phyloP scores from a whole-genome alignment of 2,113 vertebrate species.

The Paedocypris sp. region DNA sequence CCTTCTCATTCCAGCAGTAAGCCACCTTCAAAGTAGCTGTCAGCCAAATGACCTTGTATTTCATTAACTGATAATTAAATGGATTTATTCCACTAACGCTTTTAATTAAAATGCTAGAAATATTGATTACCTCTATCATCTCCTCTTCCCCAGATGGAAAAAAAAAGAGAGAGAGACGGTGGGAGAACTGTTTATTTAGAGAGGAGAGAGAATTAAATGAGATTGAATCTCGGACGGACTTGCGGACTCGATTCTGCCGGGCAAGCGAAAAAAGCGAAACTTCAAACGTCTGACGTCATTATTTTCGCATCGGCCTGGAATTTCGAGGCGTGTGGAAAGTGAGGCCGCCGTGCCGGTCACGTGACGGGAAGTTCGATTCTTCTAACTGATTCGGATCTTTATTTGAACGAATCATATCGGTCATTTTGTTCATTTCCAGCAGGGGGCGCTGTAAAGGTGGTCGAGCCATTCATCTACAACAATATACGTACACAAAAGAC shows the following conservation, averaged over 20 bases:
- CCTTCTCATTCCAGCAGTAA: slow-evolving; percentile 80
- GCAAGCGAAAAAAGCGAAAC: slow-evolving; percentile 71
- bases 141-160: slow-evolving; percentile 88
- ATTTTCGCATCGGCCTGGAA: no score
- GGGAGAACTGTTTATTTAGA: slow-evolving; percentile 93
- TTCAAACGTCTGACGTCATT: slow-evolving; percentile 90
- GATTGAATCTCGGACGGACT: slow-evolving; percentile 82
- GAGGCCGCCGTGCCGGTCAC: no score
- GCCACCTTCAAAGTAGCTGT: slow-evolving; percentile 90
- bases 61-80: slow-evolving; percentile 99
- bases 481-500: no score
- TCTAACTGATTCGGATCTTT: no score
- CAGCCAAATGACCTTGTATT: slow-evolving; percentile 99
- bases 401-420: no score
- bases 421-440: no score
- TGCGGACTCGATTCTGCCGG: slow-evolving; percentile 83
- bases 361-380: no score
- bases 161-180: no score
- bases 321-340: no score
- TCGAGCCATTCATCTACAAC: no score
- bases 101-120: slow-evolving; percentile 99
- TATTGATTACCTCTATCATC: slow-evolving; percentile 99
- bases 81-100: slow-evolving; percentile 98
- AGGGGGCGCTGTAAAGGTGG: no score
- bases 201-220: slow-evolving; percentile 82